Conservation (phyloP, 2,888 invertebrate genomes). For the Nebria salina region DNA sequence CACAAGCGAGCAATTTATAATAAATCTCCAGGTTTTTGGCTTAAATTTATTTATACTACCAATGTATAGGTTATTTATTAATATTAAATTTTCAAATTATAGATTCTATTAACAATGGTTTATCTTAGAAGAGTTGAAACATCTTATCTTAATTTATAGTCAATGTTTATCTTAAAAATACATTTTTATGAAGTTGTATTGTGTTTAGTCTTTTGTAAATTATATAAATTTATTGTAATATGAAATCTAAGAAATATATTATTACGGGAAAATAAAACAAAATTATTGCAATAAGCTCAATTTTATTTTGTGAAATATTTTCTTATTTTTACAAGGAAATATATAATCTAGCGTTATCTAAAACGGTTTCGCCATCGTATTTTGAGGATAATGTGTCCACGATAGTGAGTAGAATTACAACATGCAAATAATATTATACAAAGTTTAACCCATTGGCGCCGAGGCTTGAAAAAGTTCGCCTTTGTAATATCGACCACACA, state of each 20-base stretch:
- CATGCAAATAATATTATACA: slow-evolving; percentile 37
- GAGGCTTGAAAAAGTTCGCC: background rate
- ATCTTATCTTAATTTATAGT: too few species aligned
- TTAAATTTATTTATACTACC: background rate
- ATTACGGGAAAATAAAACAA: too few species aligned
- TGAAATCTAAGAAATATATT: too few species aligned
- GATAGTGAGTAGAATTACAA: slow-evolving; percentile 33
- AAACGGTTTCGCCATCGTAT: background rate
- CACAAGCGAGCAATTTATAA: background rate
- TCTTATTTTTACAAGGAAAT: background rate
- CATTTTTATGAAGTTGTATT: too few species aligned
- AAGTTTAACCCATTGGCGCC: background rate
- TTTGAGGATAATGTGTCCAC: slow-evolving; percentile 17
- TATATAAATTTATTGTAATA: too few species aligned
- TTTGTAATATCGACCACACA: background rate
- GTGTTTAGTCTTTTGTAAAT: too few species aligned
- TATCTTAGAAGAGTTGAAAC: too few species aligned
- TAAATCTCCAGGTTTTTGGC: background rate
- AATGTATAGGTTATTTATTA: background rate
- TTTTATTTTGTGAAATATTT: too few species aligned
- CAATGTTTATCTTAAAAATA: too few species aligned
- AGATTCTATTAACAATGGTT: too few species aligned
- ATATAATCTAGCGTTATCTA: background rate
- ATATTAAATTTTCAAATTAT: background rate
- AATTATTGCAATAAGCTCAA: too few species aligned